Conservation (phyloP, 2,797 vertebrate genomes). For the Chloroceryle amazona region DNA sequence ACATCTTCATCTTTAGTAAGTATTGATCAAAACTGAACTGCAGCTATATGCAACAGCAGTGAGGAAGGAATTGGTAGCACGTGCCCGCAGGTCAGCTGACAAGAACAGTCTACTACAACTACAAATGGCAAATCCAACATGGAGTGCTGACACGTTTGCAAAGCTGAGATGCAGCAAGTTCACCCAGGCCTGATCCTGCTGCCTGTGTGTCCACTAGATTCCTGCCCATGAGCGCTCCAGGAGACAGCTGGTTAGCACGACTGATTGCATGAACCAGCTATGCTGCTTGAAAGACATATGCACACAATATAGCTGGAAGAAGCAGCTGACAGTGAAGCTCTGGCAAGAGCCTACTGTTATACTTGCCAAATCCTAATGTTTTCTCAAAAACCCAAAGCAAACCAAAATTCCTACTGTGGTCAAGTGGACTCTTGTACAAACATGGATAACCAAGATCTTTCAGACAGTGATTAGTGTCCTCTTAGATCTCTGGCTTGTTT, state of each 20-base stretch:
- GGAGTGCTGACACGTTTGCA: rapidly evolving
- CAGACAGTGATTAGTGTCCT: background rate
- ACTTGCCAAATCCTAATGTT: background rate
- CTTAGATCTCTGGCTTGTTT: background rate
- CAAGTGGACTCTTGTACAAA: background rate
- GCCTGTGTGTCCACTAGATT: too few species aligned
- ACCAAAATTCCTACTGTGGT: background rate
- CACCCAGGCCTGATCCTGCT: background rate
- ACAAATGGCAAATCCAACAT: background rate
- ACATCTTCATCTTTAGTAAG: background rate
- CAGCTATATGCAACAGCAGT: rapidly evolving
- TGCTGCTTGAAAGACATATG: background rate
- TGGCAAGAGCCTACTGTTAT: background rate
- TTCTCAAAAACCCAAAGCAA: background rate
- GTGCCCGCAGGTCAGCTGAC: background rate
- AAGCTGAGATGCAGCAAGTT: background rate
- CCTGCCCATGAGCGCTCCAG: background rate
- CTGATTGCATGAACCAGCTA: background rate
- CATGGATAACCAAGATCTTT: background rate
- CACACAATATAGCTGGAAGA: background rate
- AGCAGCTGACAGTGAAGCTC: background rate
- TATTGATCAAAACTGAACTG: background rate
- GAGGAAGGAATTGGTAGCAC: background rate
- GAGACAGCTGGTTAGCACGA: background rate
- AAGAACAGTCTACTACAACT: background rate